Evolutionary conservation across 2,113 vertebrate genomes (phyloP), one percentile per base, ranked within the genome.

Genomic region (Artemisiospiza belli): DNA sequence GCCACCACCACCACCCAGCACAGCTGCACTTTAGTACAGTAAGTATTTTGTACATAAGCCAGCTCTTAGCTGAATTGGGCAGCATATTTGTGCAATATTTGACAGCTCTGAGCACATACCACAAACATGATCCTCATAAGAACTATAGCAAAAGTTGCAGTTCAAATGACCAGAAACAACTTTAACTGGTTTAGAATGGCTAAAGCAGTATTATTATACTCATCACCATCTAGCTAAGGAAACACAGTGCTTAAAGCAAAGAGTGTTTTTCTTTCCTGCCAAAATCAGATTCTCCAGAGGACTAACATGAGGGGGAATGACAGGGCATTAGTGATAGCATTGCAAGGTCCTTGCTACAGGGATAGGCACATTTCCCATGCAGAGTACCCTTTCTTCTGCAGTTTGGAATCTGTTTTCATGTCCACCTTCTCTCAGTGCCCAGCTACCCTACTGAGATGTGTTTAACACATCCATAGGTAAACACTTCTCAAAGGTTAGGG

Each of bases 401-500:
- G 43, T 92, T 91, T 78, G 86, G 88, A 92, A 91, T 87, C 66
- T 78, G 63, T 64, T 69, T 97, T 70, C 52, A 75, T 87, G 90
- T 83, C 93, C 94, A 83, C 63, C 76, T 76, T 68, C 67, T 68
- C 77, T 83, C 76, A 94, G 17, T 57, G 94, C 58, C 87, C 35
- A 94, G 92, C 68, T 73, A 92, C 75, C 62, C 92, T 78, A 92
- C 58, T 90, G 95, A 83, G 94, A 87, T 91, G 83, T 7, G 30
- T 88, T 95, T 96, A 97, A 94, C 92, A 89, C 78, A 95, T 85
- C 87, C 96, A 84, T 58, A 90, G 95, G 79, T 81, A 97, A 97
- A 96, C 74, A 97, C 35, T 97, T 84, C 78, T 94, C 77, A 89
- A 91, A 95, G 95, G 96, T 97, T 96, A 97, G 89, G 93, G 82